Percentiles rank a stretch among this genome's conserved stretches.
phyloP scores from a whole-genome alignment of 2,113 vertebrate species.

The Istiophorus platypterus region DNA sequence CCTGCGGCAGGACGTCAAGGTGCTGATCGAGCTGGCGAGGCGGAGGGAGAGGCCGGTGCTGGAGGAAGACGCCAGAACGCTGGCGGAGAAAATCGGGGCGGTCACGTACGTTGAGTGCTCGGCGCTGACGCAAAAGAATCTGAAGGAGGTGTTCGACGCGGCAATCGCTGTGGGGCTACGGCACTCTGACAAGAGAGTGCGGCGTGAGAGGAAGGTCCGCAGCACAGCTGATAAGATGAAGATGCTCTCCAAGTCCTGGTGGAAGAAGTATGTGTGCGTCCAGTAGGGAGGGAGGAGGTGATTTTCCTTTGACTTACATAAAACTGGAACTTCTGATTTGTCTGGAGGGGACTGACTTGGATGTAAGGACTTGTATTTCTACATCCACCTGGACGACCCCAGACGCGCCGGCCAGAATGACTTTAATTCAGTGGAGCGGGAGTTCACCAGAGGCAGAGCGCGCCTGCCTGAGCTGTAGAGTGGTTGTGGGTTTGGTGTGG shows the following conservation, averaged over 20 bases:
- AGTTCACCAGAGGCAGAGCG: conserved; percentile 1
- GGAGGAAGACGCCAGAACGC: conserved; percentile 79
- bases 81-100: conserved; percentile 84
- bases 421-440: conserved; percentile 28
- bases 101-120: conserved; percentile 89
- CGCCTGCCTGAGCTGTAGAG: conserved; percentile 17
- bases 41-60: conserved; percentile 82
- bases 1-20: conserved; percentile 87
- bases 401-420: conserved; percentile 27
- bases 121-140: conserved; percentile 89
- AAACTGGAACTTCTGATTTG: conserved; percentile 53
- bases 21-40: conserved; percentile 85
- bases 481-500: conserved; percentile 4
- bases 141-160: conserved; percentile 89
- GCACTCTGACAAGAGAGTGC: conserved; percentile 75
- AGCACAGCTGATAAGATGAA: conserved; percentile 88
- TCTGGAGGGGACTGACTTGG: conserved; percentile 36
- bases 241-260: conserved; percentile 90
- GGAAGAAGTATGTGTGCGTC: conserved; percentile 90
- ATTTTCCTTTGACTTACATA: conserved; percentile 23
- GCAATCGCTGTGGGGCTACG: conserved; percentile 86
- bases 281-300: conserved; percentile 67
- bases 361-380: conserved; percentile 39
- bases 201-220: conserved; percentile 83
- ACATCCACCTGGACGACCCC: conserved; percentile 23